Evolutionary conservation across 2,797 vertebrate species (phyloP), one percentile per base, ranked within the genome.

Genomic region (Sebastes glaucus): DNA sequence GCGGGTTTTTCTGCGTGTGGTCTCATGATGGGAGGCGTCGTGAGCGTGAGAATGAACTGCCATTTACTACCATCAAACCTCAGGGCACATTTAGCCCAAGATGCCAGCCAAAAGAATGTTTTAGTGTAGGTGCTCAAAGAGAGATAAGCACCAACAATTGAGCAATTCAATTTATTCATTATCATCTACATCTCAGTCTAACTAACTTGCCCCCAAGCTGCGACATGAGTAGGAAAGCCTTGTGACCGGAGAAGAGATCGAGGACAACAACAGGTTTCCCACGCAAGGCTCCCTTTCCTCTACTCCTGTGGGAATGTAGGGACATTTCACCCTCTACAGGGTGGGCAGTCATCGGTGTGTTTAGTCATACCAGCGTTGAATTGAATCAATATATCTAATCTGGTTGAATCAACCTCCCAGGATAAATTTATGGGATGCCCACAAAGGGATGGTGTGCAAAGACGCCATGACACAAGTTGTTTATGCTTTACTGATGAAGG

Each of bases 201-300:
- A 82, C 81, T 71, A 76, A 76, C 30, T 81, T 38, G 88, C 93
- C 92, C 65, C 65, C 49, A 8, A 89, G 92, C 93, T 25, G 77
- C 2, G 71, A 84, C 86, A 80, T 80, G 63, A 91, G 88, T 77
- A 85, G 79, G 30, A 85, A 56, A 89, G 86, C 70, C 94, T 94
- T 94, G 94, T 95, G 95, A 95, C 94, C 89, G 70, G 20, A 82
- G 73, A 90, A 7, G 13, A 90, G 88, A 72, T 53, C 62, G 62
- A 60, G 62, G 77, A 67, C 65, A 27, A 77, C 28, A 81, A 67
- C 77, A 61, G 82, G 74, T 93, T 94, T 94, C 92, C 82, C 87
- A 83, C 86, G 78, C 67, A 22, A 64, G 60, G 25, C 61, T 71
- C 16, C 7, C n/a, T 20, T 60, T 64, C 9, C 5, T 57, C 35